Conservation (phyloP, 2,797 vertebrate genomes). For the Sarcoramphus papa region DNA sequence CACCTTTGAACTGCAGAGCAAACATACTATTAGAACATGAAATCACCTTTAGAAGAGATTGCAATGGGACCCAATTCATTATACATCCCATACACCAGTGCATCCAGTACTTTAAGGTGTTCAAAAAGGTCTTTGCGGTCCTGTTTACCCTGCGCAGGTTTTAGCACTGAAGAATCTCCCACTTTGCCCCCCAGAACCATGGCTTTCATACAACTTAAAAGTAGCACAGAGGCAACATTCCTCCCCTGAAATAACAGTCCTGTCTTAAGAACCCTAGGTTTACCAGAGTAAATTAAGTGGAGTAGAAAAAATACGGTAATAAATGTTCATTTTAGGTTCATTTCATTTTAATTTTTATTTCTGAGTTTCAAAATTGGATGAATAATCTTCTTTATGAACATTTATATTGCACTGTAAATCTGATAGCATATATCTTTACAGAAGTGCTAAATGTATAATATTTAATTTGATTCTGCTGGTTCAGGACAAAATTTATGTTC, state of each 20-base stretch:
- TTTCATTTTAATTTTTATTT: constrained; percentile 13
- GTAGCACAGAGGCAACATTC: not conserved
- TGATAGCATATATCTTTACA: not conserved
- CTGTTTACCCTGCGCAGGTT: not conserved
- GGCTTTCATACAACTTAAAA: not conserved
- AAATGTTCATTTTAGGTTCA: not conserved
- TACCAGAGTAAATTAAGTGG: not conserved
- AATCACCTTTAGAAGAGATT: not conserved
- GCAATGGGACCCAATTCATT: not conserved
- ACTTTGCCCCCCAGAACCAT: not conserved
- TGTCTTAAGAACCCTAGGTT: not conserved
- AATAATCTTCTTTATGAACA: not conserved
- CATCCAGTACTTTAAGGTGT: not conserved
- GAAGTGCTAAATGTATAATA: not conserved
- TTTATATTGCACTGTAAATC: not conserved
- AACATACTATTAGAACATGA: not conserved
- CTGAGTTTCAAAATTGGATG: not conserved
- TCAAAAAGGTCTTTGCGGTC: not conserved
- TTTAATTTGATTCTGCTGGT: not conserved
- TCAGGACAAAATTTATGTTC: not conserved
- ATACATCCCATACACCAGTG: fast-evolving
- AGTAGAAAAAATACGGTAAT: not conserved
- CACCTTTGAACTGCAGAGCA: not conserved
- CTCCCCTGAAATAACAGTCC: not conserved
- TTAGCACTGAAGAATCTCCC: not conserved